Base-by-base conservation (phyloP, 2,888 invertebrate species). In the Lithophane semibrunnea region DNA sequence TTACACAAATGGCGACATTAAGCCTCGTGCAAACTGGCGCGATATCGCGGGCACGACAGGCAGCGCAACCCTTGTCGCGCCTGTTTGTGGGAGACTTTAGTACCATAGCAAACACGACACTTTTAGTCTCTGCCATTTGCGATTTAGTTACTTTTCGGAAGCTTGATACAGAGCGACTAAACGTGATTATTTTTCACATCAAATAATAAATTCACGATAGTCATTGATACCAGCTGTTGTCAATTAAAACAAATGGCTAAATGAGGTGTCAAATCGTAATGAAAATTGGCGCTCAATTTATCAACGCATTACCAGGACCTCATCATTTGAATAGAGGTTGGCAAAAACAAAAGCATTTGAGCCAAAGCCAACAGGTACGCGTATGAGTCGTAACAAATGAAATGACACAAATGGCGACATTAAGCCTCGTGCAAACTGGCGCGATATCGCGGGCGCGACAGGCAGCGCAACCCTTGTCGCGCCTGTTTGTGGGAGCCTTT, bases 391-490 rank as follows among this genome's bases (percentile, higher is more conserved):
- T 86, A 87, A 83, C 86, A 88, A 89, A 90, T 89, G 85, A 87
- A 90, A 89, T 87, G 77, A 83, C 78, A 86, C 86, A 89, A 88
- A 88, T 86, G 88, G 83, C 75, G 24, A 84, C 78, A 86, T 88
- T 89, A 37, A 37, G 37, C 37, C 37, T 37, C 37, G 37, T 37
- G 37, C 37, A 37, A 37, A 37, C 37, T 37, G 37, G 37, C 37
- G 37, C 2, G 37, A 37, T 37, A 37, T 37, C 37, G 37, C 37
- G 37, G 37, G 37, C 37, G 37, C 3, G 37, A 37, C 37, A 37
- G 37, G 37, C 37, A 37, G 37, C 3, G 37, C 37, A 37, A 37
- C 37, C 37, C 37, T n/a, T 37, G 3, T 37, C 37, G 37, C 37
- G 37, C 37, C 37, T 37, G 37, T 37, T 37, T 37, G 37, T 37